A percentile compares a stretch with the other conserved stretches of the same genome.
Evolutionary conservation across 92 coral and sea anemone genomes (phyloP).

Genomic region (Epizoanthus scotinus): DNA sequence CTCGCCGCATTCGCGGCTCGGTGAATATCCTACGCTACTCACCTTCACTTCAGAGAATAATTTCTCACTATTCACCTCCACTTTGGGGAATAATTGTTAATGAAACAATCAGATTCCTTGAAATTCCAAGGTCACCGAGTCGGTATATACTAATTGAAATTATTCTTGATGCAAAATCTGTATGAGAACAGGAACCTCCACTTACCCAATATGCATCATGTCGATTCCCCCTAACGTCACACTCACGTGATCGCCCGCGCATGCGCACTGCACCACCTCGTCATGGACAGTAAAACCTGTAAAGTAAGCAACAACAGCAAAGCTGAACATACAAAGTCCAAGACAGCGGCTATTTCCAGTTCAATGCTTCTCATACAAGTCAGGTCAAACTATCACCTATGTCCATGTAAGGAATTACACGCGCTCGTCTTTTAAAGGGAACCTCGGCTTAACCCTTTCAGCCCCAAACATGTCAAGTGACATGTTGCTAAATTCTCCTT

Average conservation of each 20-base stretch:
- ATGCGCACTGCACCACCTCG: conserved; percentile 82
- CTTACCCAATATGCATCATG: conserved; percentile 96
- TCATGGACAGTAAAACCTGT: conserved; percentile 80
- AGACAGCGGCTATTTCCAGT: not conserved
- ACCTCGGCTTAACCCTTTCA: too few species aligned
- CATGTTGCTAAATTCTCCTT: too few species aligned
- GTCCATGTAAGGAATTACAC: not conserved
- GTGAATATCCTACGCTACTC: too few species aligned
- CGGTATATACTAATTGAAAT: not conserved
- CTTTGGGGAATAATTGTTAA: too few species aligned
- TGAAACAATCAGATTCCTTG: not conserved
- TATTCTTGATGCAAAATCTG: not conserved
- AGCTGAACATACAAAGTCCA: not conserved
- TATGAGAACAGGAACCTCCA: not conserved
- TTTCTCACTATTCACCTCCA: too few species aligned
- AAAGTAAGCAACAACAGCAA: not conserved
- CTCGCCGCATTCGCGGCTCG: too few species aligned
- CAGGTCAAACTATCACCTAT: not conserved
- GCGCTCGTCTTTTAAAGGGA: too few species aligned
- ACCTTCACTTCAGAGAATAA: too few species aligned
- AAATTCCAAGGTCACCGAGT: too few species aligned
- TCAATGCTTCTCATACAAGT: conserved; percentile 7
- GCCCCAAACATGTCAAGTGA: too few species aligned
- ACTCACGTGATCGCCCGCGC: conserved; percentile 97
- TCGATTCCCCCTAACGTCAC: conserved; percentile 80